Evolutionary conservation across 2,797 vertebrate genomes (phyloP).

Genomic region (Rhyacichthys aspro): DNA sequence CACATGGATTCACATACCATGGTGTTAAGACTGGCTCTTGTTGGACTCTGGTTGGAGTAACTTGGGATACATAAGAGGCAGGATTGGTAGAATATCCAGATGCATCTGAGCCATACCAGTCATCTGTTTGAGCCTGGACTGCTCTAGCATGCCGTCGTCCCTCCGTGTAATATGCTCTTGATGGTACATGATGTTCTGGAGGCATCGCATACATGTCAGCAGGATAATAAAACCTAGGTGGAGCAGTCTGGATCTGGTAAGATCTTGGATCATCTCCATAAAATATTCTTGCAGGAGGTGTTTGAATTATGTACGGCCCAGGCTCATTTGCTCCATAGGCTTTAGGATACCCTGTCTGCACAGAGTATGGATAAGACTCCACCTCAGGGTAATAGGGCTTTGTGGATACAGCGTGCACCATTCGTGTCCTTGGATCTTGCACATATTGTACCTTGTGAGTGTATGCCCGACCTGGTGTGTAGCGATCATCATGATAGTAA

Average conservation of each 20-base stretch:
- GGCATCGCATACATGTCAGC: constrained; percentile 81
- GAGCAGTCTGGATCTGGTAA: constrained; percentile 83
- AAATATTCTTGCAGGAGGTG: constrained; percentile 86
- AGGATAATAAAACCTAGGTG: constrained; percentile 83
- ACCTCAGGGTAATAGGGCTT: constrained; percentile 82
- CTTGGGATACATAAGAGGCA: constrained; percentile 80
- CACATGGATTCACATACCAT: constrained; percentile 87
- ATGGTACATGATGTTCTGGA: constrained; percentile 82
- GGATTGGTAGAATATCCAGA: constrained; percentile 82
- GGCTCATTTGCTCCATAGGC: constrained; percentile 82
- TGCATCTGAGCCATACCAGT: constrained; percentile 88
- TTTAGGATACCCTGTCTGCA: constrained; percentile 79
- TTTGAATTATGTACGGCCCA: constrained; percentile 89
- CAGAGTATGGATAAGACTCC: constrained; percentile 74
- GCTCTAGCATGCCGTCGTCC: constrained; percentile 85
- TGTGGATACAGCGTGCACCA: constrained; percentile 75
- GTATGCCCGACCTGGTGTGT: constrained; percentile 77
- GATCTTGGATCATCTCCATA: constrained; percentile 86
- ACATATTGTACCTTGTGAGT: constrained; percentile 82
- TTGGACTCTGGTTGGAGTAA: constrained; percentile 78
- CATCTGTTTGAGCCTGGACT: constrained; percentile 82
- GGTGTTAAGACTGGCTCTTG: constrained; percentile 82
- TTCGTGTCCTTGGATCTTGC: constrained; percentile 82
- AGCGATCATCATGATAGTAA: constrained; percentile 80
- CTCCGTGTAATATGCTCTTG: constrained; percentile 86